Evolutionary conservation across 2,113 vertebrate genomes (phyloP), one percentile per base, ranked within the genome.

Genomic region (Stomatorhinus ivindoensis): DNA sequence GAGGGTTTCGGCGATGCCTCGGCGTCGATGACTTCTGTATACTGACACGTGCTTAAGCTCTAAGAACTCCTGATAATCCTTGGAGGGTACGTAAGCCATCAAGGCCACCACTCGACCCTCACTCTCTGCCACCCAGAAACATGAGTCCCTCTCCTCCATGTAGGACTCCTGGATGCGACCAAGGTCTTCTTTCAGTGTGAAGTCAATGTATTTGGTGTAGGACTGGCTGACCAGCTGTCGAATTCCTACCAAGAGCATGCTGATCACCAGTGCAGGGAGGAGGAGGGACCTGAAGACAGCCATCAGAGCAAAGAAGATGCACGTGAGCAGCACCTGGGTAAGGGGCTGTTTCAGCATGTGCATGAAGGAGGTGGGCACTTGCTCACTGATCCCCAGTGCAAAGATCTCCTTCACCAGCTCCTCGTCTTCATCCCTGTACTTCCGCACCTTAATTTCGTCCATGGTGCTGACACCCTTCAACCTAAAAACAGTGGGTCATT

Each of bases 61-160:
- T 92, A 96, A 55, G 87, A 92, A 94, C 0, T 44, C 93, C 0
- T 91, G 51, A 0, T 58, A 53, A 0, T 7, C 21, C 11, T 90
- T 61, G 0, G 87, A 61, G 3, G 95, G 95, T 0, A 93, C 90
- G 53, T 95, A 96, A 0, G 90, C 93, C 87, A 96, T 95, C 0
- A 88, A 93, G 61, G 91, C 96, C 27, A 96, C 95, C 89, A 96
- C 93, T 42, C 44, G 91, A 0, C 94, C 95, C 0, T 96, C 94
- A 0, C 31, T 91, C 42, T 96, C 96, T 0, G 95, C 96, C 92
- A 97, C 95, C 96, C 96, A 97, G 85, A 96, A 96, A 47, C 95
- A 95, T 0, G 95, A 91, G 91, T 95, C 92, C 44, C 91, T 89
- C 7, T 83, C 9, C 69, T 89, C 82, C 91, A 95, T n/a, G 92